Evolutionary conservation across 2,113 vertebrate species (phyloP).

Genomic region (Struthio camelus): DNA sequence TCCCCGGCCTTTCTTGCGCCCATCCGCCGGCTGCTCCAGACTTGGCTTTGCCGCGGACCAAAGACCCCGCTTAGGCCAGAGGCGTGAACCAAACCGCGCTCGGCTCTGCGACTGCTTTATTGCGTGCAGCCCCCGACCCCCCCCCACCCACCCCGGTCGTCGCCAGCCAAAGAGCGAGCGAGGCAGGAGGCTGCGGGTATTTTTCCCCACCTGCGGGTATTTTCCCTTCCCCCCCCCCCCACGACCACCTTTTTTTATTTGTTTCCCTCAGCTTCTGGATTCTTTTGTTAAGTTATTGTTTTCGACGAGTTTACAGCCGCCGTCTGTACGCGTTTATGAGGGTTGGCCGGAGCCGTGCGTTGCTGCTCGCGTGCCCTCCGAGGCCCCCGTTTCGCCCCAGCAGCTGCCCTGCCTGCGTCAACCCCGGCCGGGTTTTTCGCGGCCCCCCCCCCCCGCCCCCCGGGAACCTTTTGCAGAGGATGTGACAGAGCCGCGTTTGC

Average conservation of each 20-base stretch:
- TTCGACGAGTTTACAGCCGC: constrained; percentile 75
- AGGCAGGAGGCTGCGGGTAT: accelerated
- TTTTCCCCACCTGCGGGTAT: accelerated
- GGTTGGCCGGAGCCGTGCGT: not conserved
- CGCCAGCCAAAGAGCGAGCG: not conserved
- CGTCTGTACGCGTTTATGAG: not conserved
- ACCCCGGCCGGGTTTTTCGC: not conserved
- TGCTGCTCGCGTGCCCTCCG: not conserved
- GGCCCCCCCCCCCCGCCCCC: too few relatives aligned
- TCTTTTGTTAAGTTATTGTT: constrained; percentile 68
- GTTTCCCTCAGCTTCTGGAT: not conserved
- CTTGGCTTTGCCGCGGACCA: constrained; percentile 61
- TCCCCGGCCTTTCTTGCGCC: too few relatives aligned
- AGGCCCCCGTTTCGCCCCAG: not conserved
- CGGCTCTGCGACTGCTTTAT: not conserved
- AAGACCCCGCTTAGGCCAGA: constrained; percentile 71
- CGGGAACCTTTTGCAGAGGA: too few relatives aligned
- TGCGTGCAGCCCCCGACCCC: not conserved
- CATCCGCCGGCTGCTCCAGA: not conserved
- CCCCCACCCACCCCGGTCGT: accelerated
- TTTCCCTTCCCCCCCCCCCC: too few relatives aligned
- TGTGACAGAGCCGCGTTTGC: too few relatives aligned
- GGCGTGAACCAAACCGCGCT: constrained; percentile 65
- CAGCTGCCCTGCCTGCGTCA: not conserved
- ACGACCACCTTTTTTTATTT: too few relatives aligned